Evolutionary conservation across 2,888 invertebrate genomes (phyloP), one percentile per base, ranked within the genome.

Genomic region (Tiliacea citrago): DNA sequence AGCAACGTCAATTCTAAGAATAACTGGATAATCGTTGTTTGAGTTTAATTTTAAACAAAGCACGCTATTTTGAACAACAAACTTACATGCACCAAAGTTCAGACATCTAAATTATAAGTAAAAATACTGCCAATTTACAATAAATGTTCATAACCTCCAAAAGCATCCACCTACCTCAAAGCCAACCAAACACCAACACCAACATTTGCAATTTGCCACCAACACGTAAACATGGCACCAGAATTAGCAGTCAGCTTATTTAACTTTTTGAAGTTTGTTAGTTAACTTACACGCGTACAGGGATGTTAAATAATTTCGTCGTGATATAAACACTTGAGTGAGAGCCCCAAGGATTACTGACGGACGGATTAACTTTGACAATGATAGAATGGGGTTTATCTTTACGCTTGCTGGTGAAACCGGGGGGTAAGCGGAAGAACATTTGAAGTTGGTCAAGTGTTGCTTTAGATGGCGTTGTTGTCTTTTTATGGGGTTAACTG

Each of bases 201-300:
- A 86, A 86, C 75, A 77, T 87, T 86, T 71, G 85, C 35, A 13
- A 58, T 67, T 39, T 12, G 42, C 73, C 42, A 18, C 57, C 63
- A 78, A 83, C 81, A 72, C 47, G 58, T 51, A 84, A 75, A 77
- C 81, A 63, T 60, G 68, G 45, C 47, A 60, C 49, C 77, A 72
- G 61, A 79, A 80, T 80, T 69, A 75, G 68, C 85, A 72, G 70
- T 61, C 68, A 67, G 71, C 81, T 85, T 87, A 86, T 88, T 87
- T 77, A 88, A 88, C 89, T 88, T 88, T 87, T 88, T 86, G 86
- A 86, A 89, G 82, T 88, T 77, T 81, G 88, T 88, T 86, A 77
- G 75, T 72, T 47, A 85, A 88, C 70, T 83, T 83, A 85, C 79
- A 83, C 63, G 81, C 78, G 82, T 81, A 77, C 70, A 58, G 77